Conservation (phyloP, 2,888 invertebrate genomes). For the Holacanthella duospinosa region DNA sequence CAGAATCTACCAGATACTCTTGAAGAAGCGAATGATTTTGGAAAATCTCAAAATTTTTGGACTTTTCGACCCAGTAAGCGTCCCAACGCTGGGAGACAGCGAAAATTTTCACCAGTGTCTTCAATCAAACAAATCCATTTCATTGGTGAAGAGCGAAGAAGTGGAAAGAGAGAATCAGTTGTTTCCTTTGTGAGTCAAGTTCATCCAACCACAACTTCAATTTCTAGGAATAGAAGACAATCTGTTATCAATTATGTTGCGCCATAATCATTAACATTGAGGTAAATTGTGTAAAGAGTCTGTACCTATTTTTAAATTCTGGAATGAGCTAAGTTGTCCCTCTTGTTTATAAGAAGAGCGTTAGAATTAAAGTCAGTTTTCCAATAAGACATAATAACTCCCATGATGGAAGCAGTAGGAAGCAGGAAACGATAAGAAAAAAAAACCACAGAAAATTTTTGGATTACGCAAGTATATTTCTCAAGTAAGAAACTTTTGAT, state of each 20-base stretch:
- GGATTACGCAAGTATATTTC: not conserved
- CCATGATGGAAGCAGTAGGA: too few species aligned
- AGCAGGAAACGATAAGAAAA: constrained; percentile 3
- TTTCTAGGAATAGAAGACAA: not conserved
- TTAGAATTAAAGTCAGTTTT: too few species aligned
- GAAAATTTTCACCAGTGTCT: not conserved
- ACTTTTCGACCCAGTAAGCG: constrained; percentile 25
- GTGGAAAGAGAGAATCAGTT: not conserved
- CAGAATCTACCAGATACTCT: constrained; percentile 54
- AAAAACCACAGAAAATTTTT: not conserved
- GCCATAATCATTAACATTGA: not conserved
- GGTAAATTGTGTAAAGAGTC: too few species aligned
- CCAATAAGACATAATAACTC: too few species aligned
- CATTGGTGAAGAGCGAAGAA: not conserved
- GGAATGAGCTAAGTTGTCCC: too few species aligned
- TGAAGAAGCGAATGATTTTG: constrained; percentile 52
- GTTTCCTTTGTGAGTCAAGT: constrained; percentile 1
- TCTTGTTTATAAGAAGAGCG: too few species aligned
- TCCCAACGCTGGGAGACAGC: not conserved
- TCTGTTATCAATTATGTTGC: constrained; percentile 2
- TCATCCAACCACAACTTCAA: not conserved
- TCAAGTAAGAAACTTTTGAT: too few species aligned
- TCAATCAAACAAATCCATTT: not conserved
- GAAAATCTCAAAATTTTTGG: constrained; percentile 42
- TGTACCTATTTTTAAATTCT: too few species aligned